Base-by-base conservation (phyloP, 2,888 invertebrate genomes). In the Eristalis tenax region DNA sequence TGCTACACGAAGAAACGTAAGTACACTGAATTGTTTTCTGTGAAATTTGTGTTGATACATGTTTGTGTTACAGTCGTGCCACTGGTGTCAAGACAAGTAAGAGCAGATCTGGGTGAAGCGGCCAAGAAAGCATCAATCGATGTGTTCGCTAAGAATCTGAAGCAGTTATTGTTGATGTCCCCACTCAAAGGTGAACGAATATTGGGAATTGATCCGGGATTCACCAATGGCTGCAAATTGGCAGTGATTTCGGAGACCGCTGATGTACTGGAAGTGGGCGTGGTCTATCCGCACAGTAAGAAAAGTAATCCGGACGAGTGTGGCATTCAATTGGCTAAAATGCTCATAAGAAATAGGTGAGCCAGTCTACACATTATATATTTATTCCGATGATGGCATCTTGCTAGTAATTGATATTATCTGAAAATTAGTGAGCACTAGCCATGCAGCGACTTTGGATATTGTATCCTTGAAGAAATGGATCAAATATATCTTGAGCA, bases 141-240 rank as follows among this genome's bases (percentile, higher is more conserved):
- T 90, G 97, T 97, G 4, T 99, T 99, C 92, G 96, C 96, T 1
- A 94, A 94, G 5, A 99, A 99, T 93, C 93, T 99, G 26, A 97
- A 97, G 90, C 96, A 97, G 89, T 94, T 98, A 71, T 93, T 99
- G 8, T 93, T 98, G 13, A 95, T 95, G 63, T 95, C 97, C 22
- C 98, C 98, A 0, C 94, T 98, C 0, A 95, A 96, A 90, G 97
- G 97, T 43, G 95, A 96, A 91, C 94, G 94, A 8, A 96, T 99
- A 80, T 93, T 97, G 35, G 98, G 97, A 0, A 94, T 99, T 70
- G 99, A 99, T 94, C 99, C 99, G 0, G 98, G 99, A 0, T 98
- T 96, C 91, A 94, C 93, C 85, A 96, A 97, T 91, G 98, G 98
- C 0, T 98, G 98, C 91, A 99, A 99, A 94, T 93, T 97, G 57